Base-by-base conservation (phyloP, 1,140 invertebrate species). In the Apis florea region DNA sequence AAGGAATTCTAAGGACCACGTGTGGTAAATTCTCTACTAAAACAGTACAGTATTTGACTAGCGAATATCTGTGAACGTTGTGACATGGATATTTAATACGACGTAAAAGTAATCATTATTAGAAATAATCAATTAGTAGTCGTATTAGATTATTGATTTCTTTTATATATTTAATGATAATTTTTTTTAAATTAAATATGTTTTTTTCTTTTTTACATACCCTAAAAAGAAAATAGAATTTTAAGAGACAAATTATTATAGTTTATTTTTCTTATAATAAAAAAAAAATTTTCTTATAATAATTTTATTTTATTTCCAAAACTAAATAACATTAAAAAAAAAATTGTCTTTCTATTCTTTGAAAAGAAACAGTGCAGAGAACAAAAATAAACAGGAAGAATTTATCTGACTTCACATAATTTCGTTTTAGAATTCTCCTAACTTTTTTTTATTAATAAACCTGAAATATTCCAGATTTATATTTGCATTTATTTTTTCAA, bases 1-100 rank as follows among this genome's bases (percentile, higher is more conserved):
- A 56, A n/a, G 47, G 26, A n/a, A 53, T 13, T 54, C 80, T 71
- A 53, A 40, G 70, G 51, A 85, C 84, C 84, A 76, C 80, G 84
- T 79, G 76, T 73, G 77, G 56, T n/a, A 56, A 64, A 54, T 81
- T 66, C 69, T 61, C 24, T 12, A 12, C 54, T 66, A 63, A 31
- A 59, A 82, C 26, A 51, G 61, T n/a, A 64, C 26, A 51, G 61
- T n/a, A 64, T 75, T 73, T 58, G 47, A 49, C 13, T 61, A 71
- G 21, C n/a, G n/a, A 73, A 51, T 83, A 86, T 80, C 69, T 85
- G 85, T 63, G 74, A 75, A 63, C 21, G 24, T 4, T 61, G 54
- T 63, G 66, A 72, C 61, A 67, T 26, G 24, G 40, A 31, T 77
- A 40, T 54, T 72, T 53, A 72, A 61, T 56, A 53, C 21, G 15